phyloP scores from a whole-genome alignment of 1,140 invertebrate species.

The Musca vetustissima region DNA sequence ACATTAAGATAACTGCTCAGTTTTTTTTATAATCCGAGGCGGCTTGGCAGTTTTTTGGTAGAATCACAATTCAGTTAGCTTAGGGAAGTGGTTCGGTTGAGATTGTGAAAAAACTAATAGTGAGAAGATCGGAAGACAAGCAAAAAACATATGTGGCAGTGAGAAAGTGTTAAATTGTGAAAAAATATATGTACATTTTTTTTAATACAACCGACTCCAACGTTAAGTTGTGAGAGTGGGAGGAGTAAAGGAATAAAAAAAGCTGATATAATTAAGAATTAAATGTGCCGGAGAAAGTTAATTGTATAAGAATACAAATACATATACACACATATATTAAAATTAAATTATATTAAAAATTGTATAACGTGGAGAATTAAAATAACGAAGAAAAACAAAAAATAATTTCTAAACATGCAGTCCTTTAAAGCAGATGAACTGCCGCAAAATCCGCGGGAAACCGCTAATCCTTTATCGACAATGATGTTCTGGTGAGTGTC shows the following conservation, averaged over 20 bases:
- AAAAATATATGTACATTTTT: too few species aligned
- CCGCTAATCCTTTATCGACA: conserved; percentile 44
- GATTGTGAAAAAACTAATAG: not conserved
- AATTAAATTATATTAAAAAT: not conserved
- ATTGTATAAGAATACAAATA: not conserved
- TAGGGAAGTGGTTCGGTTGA: not conserved
- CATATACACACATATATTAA: not conserved
- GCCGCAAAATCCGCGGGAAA: conserved; percentile 49
- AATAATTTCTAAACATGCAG: conserved; percentile 35
- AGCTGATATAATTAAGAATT: too few species aligned
- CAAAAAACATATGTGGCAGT: too few species aligned
- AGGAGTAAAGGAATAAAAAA: too few species aligned
- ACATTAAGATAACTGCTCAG: not conserved
- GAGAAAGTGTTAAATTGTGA: not conserved
- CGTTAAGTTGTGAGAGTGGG: too few species aligned
- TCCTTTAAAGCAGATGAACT: conserved; percentile 47
- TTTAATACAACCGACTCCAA: too few species aligned
- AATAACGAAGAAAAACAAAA: too few species aligned
- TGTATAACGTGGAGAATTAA: too few species aligned
- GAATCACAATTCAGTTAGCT: not conserved
- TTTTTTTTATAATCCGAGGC: conserved; percentile 13
- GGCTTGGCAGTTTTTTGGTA: not conserved
- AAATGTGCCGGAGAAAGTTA: too few species aligned
- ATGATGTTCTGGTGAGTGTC: conserved; percentile 48
- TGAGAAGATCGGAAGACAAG: too few species aligned